Evolutionary conservation across 2,797 vertebrate species (phyloP), one percentile per base, ranked within the genome.

Genomic region (Megalops cyprinoides): DNA sequence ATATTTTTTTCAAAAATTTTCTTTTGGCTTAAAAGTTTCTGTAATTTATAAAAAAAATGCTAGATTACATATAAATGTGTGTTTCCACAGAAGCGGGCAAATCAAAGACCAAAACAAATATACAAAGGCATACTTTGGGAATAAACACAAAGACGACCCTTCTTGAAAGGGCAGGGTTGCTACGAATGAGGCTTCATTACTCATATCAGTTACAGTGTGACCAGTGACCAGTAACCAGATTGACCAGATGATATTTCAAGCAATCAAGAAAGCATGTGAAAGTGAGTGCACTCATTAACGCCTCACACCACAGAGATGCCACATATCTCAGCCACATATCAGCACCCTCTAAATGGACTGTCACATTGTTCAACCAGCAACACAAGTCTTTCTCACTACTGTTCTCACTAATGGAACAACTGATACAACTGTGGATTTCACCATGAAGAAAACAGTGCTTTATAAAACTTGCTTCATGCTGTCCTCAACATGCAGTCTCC

Each of bases 21-120:
- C 9, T 42, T 23, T 42, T 46, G 53, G 53, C 60, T 37, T 74
- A 74, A 42, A 74, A 62, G 25, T n/a, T 60, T 75, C 25, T 12
- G 7, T 1, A 69, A 69, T 65, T 62, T 48, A 67, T 12, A 12
- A 67, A 44, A 78, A 69, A 46, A 42, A 37, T n/a, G n/a, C n/a
- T 42, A 5, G 25, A 80, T 56, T 56, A 58, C 37, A 56, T 58
- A 42, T 15, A 42, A 74, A 74, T 31, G 18, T 25, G 42, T 39
- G 31, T 73, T 73, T 58, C 37, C 53, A 79, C 31, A 79, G 48
- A 80, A 56, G 39, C 14, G 60, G 37, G 53, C 25, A 74, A 58
- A 73, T 56, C 79, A 39, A 79, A 73, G 55, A 34, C 76, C 55
- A 58, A 51, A 2, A 15, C 20, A 58, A 12, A 23, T n/a, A n/a